A percentile compares a stretch with the other conserved stretches of the same genome.
Conservation (phyloP, 1,140 invertebrate genomes). For the Plectrocnemia conspersa region DNA sequence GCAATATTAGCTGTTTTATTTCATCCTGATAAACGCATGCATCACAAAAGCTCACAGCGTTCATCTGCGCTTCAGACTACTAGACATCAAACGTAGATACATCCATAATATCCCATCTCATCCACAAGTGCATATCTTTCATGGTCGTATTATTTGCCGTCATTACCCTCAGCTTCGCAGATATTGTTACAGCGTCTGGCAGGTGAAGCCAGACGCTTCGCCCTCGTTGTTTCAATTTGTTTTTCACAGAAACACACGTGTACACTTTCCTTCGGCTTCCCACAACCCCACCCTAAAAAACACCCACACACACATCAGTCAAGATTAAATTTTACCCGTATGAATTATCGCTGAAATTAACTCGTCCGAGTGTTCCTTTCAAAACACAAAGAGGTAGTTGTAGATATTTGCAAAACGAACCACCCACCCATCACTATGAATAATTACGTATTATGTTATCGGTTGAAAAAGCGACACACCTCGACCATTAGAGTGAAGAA, state of each 20-base stretch:
- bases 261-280: background rate
- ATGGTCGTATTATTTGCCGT: slow-evolving; percentile 15
- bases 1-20: background rate
- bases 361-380: background rate
- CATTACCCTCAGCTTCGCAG: background rate
- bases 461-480: background rate
- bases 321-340: background rate
- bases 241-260: background rate
- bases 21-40: background rate
- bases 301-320: background rate
- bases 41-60: background rate
- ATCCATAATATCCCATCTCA: no score
- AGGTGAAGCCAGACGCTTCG: background rate
- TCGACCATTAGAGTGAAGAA: background rate
- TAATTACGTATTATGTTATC: background rate
- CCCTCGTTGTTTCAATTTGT: background rate
- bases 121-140: background rate
- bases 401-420: background rate
- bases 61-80: no score
- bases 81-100: no score
- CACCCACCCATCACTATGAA: background rate
- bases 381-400: background rate
- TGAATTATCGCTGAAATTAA: background rate
- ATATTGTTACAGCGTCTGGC: slow-evolving; percentile 1
- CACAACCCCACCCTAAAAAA: background rate